Conservation (phyloP, 92 coral and sea anemone genomes). For the Anthopleura xanthogrammica region DNA sequence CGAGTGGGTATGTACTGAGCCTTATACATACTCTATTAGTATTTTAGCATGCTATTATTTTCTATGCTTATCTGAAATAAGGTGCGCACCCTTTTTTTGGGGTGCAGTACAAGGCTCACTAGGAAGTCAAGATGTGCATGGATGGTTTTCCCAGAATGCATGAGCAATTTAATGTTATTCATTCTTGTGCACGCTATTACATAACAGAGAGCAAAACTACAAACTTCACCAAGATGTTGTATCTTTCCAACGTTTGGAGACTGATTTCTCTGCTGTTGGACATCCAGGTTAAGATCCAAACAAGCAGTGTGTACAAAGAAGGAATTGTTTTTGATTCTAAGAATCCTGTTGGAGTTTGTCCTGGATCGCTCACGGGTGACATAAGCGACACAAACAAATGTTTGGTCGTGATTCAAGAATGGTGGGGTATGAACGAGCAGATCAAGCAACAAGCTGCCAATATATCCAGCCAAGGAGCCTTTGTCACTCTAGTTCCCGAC, state of each 20-base stretch:
- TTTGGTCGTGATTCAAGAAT: conserved; percentile 91
- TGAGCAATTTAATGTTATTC: background rate
- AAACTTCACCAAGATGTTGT: conserved; percentile 44
- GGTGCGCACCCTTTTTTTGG: no score
- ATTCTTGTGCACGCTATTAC: background rate
- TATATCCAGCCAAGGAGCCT: conserved; percentile 70
- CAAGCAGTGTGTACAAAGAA: conserved; percentile 59
- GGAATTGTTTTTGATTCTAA: conserved; percentile 57
- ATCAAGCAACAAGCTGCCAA: conserved; percentile 86
- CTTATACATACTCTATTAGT: no score
- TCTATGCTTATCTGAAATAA: background rate
- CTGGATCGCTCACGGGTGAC: conserved; percentile 77
- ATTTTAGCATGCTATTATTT: no score
- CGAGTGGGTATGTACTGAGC: no score
- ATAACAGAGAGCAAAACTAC: background rate
- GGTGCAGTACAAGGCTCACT: background rate
- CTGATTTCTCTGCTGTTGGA: conserved; percentile 57
- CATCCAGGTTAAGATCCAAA: conserved; percentile 64
- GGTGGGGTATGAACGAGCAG: conserved; percentile 99
- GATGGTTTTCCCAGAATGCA: background rate
- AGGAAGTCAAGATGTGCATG: background rate
- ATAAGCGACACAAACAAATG: conserved; percentile 59
- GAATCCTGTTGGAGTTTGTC: conserved; percentile 78
- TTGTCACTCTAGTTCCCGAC: conserved; percentile 90
- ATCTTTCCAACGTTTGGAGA: conserved; percentile 45